A percentile compares a stretch with the other conserved stretches of the same genome.
Conservation (phyloP, 2,797 vertebrate genomes). For the Astyanax mexicanus region DNA sequence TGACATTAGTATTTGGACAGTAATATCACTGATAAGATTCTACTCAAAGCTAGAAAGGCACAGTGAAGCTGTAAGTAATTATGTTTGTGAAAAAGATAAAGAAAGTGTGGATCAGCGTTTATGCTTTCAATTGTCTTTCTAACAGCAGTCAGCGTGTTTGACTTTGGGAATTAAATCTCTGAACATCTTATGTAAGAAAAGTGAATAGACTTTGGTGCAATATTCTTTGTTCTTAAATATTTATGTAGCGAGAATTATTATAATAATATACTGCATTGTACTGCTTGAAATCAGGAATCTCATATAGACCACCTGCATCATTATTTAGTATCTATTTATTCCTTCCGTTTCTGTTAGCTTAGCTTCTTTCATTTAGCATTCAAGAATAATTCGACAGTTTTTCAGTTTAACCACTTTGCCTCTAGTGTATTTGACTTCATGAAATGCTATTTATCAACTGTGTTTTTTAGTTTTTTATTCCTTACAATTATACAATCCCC, state of each 20-base stretch:
- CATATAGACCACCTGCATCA: background rate
- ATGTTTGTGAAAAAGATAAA: conserved; percentile 3
- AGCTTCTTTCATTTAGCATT: background rate
- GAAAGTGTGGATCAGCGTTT: conserved; percentile 9
- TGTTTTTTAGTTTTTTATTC: background rate
- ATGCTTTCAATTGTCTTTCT: background rate
- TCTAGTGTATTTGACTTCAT: background rate
- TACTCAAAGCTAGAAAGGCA: conserved; percentile 1
- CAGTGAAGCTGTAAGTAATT: conserved; percentile 13
- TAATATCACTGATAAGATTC: background rate
- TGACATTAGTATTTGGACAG: background rate
- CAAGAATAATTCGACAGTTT: background rate
- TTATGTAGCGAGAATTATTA: background rate
- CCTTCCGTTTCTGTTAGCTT: background rate
- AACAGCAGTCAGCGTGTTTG: background rate
- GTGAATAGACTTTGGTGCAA: background rate
- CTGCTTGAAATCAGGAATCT: conserved; percentile 24
- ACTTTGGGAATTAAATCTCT: conserved; percentile 4
- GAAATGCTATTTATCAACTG: background rate
- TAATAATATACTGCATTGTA: no score
- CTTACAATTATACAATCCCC: no score
- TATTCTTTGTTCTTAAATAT: conserved; percentile 14
- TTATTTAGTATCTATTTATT: conserved; percentile 11
- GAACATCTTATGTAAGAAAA: conserved; percentile 12
- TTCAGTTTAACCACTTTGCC: background rate